Evolutionary conservation across 2,113 vertebrate genomes (phyloP).

Genomic region (Sylvilagus bachmani): DNA sequence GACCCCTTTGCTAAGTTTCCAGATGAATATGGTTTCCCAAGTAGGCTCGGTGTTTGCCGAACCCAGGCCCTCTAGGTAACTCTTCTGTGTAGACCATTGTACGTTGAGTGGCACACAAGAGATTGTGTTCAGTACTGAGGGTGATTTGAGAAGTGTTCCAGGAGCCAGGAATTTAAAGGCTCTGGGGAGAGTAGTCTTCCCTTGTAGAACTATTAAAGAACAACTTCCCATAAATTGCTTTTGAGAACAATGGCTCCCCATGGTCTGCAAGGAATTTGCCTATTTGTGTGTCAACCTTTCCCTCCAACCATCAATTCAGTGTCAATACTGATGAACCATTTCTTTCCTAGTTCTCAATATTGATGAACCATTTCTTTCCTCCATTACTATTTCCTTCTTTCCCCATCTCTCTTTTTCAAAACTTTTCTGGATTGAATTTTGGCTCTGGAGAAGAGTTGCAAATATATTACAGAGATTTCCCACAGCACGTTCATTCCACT

Average conservation of each 20-base stretch:
- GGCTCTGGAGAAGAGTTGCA: not conserved
- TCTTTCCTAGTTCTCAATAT: too few species aligned
- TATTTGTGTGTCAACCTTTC: not conserved
- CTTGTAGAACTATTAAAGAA: not conserved
- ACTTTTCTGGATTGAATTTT: not conserved
- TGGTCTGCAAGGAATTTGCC: not conserved
- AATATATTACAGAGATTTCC: not conserved
- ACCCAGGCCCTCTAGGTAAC: not conserved
- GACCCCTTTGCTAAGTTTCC: not conserved
- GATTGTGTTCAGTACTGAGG: not conserved
- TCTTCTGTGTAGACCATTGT: not conserved
- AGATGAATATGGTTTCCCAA: not conserved
- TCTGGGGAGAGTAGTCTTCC: not conserved
- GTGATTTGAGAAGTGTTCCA: not conserved
- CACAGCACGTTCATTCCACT: not conserved
- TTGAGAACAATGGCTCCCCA: not conserved
- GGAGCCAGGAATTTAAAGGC: conserved; percentile 1
- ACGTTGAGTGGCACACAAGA: not conserved
- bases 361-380: not conserved
- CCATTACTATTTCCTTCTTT: not conserved
- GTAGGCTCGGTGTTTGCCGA: not conserved
- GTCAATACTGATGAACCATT: not conserved
- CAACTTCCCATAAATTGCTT: not conserved
- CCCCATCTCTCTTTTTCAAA: not conserved
- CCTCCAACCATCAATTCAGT: not conserved